phyloP scores from a whole-genome alignment of 2,888 invertebrate species.

The Limnephilus marmoratus region DNA sequence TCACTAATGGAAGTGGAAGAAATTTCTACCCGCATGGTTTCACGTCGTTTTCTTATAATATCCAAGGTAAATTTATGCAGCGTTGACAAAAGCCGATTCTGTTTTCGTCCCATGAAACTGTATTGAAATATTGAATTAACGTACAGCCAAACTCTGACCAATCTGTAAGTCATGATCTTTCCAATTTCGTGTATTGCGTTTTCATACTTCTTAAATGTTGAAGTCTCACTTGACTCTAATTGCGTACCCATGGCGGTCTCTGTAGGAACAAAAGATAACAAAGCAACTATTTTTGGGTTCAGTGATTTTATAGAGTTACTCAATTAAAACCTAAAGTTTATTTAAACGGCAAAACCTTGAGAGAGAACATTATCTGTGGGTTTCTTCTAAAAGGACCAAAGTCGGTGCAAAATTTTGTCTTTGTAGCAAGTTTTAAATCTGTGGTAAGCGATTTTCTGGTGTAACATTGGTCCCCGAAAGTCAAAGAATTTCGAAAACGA shows the following conservation, averaged over 20 bases:
- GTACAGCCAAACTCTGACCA: slow-evolving; percentile 78
- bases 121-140: slow-evolving; percentile 76
- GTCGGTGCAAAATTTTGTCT: too few relatives aligned
- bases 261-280: slow-evolving; percentile 68
- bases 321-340: too few relatives aligned
- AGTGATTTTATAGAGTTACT: not conserved
- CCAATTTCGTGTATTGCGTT: slow-evolving; percentile 76
- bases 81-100: slow-evolving; percentile 69
- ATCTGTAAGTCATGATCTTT: slow-evolving; percentile 70
- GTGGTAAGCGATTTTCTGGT: too few relatives aligned
- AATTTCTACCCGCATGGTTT: not conserved
- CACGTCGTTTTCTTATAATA: slow-evolving; percentile 50
- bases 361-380: too few relatives aligned
- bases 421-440: too few relatives aligned
- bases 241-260: slow-evolving; percentile 87
- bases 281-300: not conserved
- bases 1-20: not conserved
- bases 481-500: too few relatives aligned
- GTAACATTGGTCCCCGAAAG: too few relatives aligned
- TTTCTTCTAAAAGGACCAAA: too few relatives aligned
- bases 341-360: not conserved
- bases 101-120: slow-evolving; percentile 74
- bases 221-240: slow-evolving; percentile 79
- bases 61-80: slow-evolving; percentile 52
- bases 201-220: slow-evolving; percentile 77